Evolutionary conservation across 2,888 invertebrate species (phyloP), one percentile per base, ranked within the genome.

Genomic region (Mythimna ferrago): DNA sequence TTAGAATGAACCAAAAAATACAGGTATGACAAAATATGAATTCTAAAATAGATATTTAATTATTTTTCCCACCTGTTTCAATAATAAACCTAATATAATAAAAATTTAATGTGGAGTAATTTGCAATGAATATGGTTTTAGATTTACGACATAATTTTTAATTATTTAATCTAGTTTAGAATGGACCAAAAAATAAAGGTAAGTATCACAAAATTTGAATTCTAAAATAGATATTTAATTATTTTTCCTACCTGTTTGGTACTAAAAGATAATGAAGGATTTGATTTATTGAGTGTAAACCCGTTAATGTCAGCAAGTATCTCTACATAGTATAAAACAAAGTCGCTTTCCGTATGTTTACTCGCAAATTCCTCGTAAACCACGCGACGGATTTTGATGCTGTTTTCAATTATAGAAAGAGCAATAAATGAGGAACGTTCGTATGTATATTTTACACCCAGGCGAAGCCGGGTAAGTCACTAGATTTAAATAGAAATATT

Each of bases 121-220:
- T 35, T 19, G 32, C 16, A 16, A 48, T 6, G 48, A 14, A 48
- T 48, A 48, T 48, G 16, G 5, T 48, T 48, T 2, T 48, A 48
- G 11, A 21, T 54, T 54, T 54, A 54, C 32, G 57, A 54, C 11
- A 21, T n/a, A 41, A 6, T 2, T 54, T 56, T 65, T 56, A 53
- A 71, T 58, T 41, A 54, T 48, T 9, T 70, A 53, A 65, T 78
- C 35, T 32, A 56, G 54, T 66, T 71, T 51, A 62, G 56, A 74
- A 11, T 21, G 26, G 4, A 9, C 9, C 11, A 65, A 65, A 71
- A 65, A 74, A 64, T 53, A 53, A n/a, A 14, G 7, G 21, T 44
- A 14, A 6, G 21, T 44, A 48, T 10, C 16, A 63, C 44, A 11
- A 41, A 44, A 75, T 63, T 54, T 11, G 7, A 41, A 41, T 71